Evolutionary conservation across 2,888 invertebrate genomes (phyloP).

Genomic region (Melanostoma mellinum): DNA sequence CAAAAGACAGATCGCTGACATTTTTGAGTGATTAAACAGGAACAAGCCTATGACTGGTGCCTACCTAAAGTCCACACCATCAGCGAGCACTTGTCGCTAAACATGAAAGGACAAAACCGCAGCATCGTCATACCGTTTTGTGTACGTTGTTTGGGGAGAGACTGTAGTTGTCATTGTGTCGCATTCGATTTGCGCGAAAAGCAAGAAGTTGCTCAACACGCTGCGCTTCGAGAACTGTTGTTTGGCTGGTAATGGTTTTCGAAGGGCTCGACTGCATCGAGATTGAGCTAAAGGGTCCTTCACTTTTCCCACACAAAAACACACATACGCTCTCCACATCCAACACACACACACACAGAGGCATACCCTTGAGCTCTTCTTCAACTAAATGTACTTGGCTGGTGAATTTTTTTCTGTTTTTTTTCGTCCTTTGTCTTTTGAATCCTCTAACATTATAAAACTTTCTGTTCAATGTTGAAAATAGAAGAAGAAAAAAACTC

Average conservation of each 20-base stretch:
- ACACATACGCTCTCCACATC: constrained; percentile 24
- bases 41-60: constrained; percentile 69
- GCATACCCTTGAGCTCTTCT: constrained; percentile 67
- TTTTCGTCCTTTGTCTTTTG: constrained; percentile 69
- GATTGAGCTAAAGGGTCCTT: constrained; percentile 66
- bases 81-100: constrained; percentile 57
- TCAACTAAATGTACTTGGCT: constrained; percentile 71
- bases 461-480: constrained; percentile 67
- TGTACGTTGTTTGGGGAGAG: constrained; percentile 18
- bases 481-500: constrained; percentile 32
- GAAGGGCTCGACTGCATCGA: constrained; percentile 65
- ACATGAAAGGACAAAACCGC: constrained; percentile 63
- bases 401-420: constrained; percentile 44
- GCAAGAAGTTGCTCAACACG: constrained; percentile 38
- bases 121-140: constrained; percentile 17
- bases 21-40: constrained; percentile 77
- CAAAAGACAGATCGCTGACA: constrained; percentile 75
- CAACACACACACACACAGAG: background rate
- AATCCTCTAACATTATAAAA: constrained; percentile 69
- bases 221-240: constrained; percentile 6
- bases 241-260: constrained; percentile 62
- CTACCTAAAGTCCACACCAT: constrained; percentile 66
- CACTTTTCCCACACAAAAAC: constrained; percentile 45
- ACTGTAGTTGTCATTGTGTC: constrained; percentile 60
- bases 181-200: constrained; percentile 63